Percentiles rank a stretch among this genome's conserved stretches.
phyloP scores from a whole-genome alignment of 2,888 invertebrate genomes.

The Scaptodrosophila latifasciaeformis region DNA sequence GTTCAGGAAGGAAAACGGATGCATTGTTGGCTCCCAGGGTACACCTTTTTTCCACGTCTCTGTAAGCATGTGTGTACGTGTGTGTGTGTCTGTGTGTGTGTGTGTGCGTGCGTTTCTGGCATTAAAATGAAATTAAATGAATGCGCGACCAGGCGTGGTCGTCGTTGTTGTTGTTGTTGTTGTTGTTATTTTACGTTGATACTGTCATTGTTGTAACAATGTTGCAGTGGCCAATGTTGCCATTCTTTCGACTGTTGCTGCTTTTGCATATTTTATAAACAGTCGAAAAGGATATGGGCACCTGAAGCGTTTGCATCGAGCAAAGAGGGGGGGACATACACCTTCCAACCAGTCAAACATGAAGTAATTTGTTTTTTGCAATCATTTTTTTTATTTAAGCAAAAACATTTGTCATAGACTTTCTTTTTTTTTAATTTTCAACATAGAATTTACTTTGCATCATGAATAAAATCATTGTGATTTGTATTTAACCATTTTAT shows the following conservation, averaged over 20 bases:
- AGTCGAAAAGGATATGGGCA: neutral
- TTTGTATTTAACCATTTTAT: too few relatives aligned
- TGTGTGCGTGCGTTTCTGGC: slow-evolving; percentile 30
- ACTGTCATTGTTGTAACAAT: slow-evolving; percentile 46
- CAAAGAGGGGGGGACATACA: too few relatives aligned
- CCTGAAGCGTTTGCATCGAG: too few relatives aligned
- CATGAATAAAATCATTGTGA: too few relatives aligned
- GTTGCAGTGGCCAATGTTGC: too few relatives aligned
- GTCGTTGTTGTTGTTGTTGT: slow-evolving; percentile 25
- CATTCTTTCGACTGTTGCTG: slow-evolving; percentile 29
- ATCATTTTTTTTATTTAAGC: slow-evolving; percentile 1
- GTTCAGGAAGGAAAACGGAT: slow-evolving; percentile 3
- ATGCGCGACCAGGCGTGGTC: slow-evolving; percentile 35
- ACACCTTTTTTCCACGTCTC: too few relatives aligned
- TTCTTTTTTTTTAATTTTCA: slow-evolving; percentile 17
- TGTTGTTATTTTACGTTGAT: slow-evolving; percentile 31
- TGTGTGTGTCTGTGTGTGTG: too few relatives aligned
- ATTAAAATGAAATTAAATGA: slow-evolving; percentile 65
- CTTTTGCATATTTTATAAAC: slow-evolving; percentile 57
- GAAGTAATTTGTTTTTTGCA: neutral
- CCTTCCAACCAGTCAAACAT: too few relatives aligned
- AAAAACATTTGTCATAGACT: too few relatives aligned
- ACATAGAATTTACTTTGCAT: too few relatives aligned
- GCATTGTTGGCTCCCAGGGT: too few relatives aligned
- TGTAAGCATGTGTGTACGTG: too few relatives aligned